Evolutionary conservation across 2,888 invertebrate species (phyloP), one percentile per base, ranked within the genome.

Genomic region (Diploptera punctata): DNA sequence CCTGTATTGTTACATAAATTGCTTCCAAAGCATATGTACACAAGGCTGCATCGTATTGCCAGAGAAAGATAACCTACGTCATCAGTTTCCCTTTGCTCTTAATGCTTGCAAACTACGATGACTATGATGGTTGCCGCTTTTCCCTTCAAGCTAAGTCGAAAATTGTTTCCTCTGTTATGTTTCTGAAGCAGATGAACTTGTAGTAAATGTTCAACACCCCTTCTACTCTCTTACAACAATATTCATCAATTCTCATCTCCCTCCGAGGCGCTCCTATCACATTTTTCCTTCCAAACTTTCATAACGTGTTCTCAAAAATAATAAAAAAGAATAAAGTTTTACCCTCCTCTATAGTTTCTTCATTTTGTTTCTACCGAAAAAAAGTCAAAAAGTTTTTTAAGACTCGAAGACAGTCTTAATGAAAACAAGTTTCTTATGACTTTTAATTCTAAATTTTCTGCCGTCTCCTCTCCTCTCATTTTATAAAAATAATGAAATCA

Each of bases 151-250:
- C 29, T 9, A 44, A 47, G 44, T 26, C 47, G 65, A 65, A 47
- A 65, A 65, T 47, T 47, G 47, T 65, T 65, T 65, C 65, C 65
- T 47, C 24, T 65, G 65, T 47, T 65, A 24, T 33, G 57, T 29
- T 57, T 24, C 24, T 52, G 21, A n/a, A 9, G 21, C 16, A 29
- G 29, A 31, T 57, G 57, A 29, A 57, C 29, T 57, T 31, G 24
- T 29, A 16, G 31, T 29, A 57, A 54, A 57, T 57, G 57, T 57
- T 54, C 57, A 57, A 10, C 3, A 10, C 52, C 1, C 31, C 57
- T 21, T 21, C 9, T 52, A 4, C 5, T 33, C 26, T 1, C 24
- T 52, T 52, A 29, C 26, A 57, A 57, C 57, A 29, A 57, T 57
- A 57, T 29, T 57, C 57, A 57, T 29, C 57, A 57, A 31, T 31